phyloP scores from a whole-genome alignment of 2,113 vertebrate species.

The Micronisus gabar region DNA sequence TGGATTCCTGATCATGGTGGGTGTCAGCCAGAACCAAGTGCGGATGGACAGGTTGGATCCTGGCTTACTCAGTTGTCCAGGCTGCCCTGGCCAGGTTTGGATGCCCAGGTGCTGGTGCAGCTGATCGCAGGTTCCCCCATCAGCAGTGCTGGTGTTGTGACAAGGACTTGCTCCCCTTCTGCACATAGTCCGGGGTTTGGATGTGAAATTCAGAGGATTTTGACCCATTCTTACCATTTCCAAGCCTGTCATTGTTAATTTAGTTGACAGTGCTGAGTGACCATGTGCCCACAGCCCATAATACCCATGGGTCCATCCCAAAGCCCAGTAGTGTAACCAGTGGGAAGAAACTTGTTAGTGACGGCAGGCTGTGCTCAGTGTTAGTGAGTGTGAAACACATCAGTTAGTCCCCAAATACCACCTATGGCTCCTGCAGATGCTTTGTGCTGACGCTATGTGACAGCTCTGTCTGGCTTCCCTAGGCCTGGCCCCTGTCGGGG shows the following conservation, averaged over 20 bases:
- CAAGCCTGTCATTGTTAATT: neutral
- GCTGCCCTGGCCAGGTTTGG: neutral
- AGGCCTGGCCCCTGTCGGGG: slow-evolving; percentile 95
- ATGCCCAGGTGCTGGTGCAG: neutral
- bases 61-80: neutral
- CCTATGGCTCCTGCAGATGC: rapidly evolving
- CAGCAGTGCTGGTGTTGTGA: neutral
- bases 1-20: neutral
- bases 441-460: neutral
- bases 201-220: neutral
- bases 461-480: neutral
- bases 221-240: neutral
- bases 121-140: neutral
- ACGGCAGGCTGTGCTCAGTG: neutral
- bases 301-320: neutral
- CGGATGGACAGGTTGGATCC: neutral
- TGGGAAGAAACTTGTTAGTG: neutral
- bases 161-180: neutral
- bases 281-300: rapidly evolving
- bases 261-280: neutral
- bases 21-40: neutral
- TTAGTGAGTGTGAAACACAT: rapidly evolving
- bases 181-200: neutral
- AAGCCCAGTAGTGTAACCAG: rapidly evolving
- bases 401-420: neutral